Evolutionary conservation across 2,797 vertebrate genomes (phyloP).

Genomic region (Nothura maculosa): DNA sequence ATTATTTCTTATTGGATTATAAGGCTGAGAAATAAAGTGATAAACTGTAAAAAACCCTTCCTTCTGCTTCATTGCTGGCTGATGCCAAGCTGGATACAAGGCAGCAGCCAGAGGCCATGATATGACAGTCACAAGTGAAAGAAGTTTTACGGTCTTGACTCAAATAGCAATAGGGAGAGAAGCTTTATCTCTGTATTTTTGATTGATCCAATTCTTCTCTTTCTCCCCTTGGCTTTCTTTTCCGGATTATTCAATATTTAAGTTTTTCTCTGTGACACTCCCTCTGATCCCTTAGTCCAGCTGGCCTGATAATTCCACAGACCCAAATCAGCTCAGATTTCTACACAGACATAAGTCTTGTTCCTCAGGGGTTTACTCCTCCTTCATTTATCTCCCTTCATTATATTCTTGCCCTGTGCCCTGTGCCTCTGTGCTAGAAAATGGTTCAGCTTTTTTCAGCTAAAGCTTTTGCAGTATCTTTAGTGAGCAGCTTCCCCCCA

Average conservation of each 20-base stretch:
- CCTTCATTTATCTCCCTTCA: constrained; percentile 28
- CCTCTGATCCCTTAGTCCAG: constrained; percentile 77
- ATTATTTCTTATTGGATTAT: constrained; percentile 37
- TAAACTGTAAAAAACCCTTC: constrained; percentile 12
- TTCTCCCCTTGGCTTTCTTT: constrained; percentile 37
- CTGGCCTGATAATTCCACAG: constrained; percentile 74
- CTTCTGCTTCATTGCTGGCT: constrained; percentile 33
- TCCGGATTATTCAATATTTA: constrained; percentile 71
- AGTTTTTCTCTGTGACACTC: constrained; percentile 69
- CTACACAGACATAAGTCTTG: constrained; percentile 61
- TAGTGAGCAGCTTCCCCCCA: constrained; percentile 31
- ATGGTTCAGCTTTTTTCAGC: constrained; percentile 62
- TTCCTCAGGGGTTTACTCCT: constrained; percentile 62
- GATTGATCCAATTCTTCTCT: not conserved
- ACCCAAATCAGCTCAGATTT: constrained; percentile 74
- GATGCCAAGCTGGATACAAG: not conserved
- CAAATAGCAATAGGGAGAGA: not conserved
- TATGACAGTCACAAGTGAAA: not conserved
- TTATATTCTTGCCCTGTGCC: constrained; percentile 52
- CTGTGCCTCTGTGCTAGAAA: constrained; percentile 64
- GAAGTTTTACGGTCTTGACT: not conserved
- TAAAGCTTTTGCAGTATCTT: constrained; percentile 22
- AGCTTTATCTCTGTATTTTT: not conserved
- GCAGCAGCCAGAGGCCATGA: constrained; percentile 8
- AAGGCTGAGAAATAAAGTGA: constrained; percentile 28